A percentile compares a stretch with the other conserved stretches of the same genome.
Conservation (phyloP, 2,797 vertebrate genomes). For the Periparus ater region DNA sequence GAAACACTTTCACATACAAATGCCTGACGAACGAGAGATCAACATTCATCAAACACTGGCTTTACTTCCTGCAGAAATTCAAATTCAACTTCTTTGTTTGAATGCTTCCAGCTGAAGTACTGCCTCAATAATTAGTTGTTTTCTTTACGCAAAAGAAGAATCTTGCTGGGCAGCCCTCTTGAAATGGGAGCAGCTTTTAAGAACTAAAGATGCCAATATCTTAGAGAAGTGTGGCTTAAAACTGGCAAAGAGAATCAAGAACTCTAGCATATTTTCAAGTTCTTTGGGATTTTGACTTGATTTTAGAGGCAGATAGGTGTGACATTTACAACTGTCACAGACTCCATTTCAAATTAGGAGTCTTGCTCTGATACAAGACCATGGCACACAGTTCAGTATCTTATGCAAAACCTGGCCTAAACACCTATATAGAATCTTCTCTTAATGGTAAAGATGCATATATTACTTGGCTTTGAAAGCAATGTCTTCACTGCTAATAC, state of each 20-base stretch:
- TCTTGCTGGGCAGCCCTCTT: constrained; percentile 1
- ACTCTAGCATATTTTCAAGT: background rate
- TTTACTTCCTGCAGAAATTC: constrained; percentile 36
- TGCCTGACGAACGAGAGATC: background rate
- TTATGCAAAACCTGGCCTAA: background rate
- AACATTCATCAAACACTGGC: background rate
- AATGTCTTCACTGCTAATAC: background rate
- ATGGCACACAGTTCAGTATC: background rate
- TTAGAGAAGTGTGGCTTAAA: constrained; percentile 1
- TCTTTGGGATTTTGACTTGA: background rate
- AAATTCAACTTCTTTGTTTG: constrained; percentile 21
- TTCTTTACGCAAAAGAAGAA: constrained; percentile 39
- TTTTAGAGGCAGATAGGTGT: background rate
- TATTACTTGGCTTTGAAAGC: background rate
- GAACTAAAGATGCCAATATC: background rate
- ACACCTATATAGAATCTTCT: background rate
- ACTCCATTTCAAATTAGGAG: background rate
- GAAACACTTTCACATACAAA: background rate
- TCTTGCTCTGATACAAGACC: background rate
- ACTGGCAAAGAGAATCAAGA: background rate
- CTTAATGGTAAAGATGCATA: background rate
- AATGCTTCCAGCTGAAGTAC: constrained; percentile 19
- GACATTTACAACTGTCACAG: background rate
- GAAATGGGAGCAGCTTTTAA: constrained; percentile 18
- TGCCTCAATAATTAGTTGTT: constrained; percentile 3